These are phyloP conservation scores for Abscondita cerata DNA, from an alignment of 2,888 invertebrate species.

Conservation along the genomic window DNA sequence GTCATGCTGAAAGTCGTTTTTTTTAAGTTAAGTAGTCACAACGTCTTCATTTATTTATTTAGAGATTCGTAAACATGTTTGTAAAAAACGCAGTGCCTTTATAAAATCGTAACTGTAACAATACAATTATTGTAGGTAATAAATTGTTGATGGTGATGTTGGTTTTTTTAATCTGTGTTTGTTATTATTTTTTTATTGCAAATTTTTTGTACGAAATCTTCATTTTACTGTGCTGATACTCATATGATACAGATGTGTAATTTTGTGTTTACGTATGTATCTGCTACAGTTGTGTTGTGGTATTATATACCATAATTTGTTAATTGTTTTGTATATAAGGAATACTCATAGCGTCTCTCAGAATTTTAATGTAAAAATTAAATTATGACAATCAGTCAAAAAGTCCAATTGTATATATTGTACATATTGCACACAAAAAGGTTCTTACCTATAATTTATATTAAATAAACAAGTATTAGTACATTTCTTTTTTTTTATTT, in stretches of 20 bases:
- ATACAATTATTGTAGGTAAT: slow-evolving; percentile 39
- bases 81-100: slow-evolving; percentile 42
- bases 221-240: slow-evolving; percentile 24
- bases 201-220: slow-evolving; percentile 27
- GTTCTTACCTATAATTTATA: slow-evolving; percentile 35
- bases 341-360: slow-evolving; percentile 39
- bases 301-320: slow-evolving; percentile 27
- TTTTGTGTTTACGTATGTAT: slow-evolving; percentile 34
- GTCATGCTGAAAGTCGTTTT: slow-evolving; percentile 37
- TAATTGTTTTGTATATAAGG: slow-evolving; percentile 29
- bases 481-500: neutral
- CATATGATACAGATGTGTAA: slow-evolving; percentile 32
- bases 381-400: slow-evolving; percentile 39
- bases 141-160: slow-evolving; percentile 32
- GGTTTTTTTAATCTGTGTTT: slow-evolving; percentile 3
- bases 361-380: slow-evolving; percentile 31
- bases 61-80: slow-evolving; percentile 22
- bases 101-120: slow-evolving; percentile 33
- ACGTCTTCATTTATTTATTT: slow-evolving; percentile 24
- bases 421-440: slow-evolving; percentile 34
- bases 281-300: slow-evolving; percentile 29
- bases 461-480: slow-evolving; percentile 32
- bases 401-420: slow-evolving; percentile 39
- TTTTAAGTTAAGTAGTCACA: slow-evolving; percentile 31
- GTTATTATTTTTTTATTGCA: slow-evolving; percentile 20